Conservation (phyloP, 2,888 invertebrate genomes). For the Mythimna loreyi region DNA sequence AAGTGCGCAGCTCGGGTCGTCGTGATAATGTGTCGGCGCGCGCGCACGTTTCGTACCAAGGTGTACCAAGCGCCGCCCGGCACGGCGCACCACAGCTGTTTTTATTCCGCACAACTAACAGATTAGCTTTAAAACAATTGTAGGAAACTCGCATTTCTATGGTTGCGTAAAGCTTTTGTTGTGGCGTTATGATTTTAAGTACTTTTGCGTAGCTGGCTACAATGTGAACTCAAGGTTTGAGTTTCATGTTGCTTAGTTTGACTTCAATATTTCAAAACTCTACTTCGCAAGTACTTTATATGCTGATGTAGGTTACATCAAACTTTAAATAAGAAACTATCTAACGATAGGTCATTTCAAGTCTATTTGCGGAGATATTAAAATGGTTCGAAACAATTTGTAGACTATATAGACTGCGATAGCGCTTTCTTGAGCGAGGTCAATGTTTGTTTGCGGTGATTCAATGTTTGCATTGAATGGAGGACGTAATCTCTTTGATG, state of each 20-base stretch:
- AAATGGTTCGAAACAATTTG: conserved; percentile 5
- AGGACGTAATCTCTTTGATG: conserved; percentile 49
- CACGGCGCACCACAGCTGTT: conserved; percentile 75
- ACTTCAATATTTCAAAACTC: conserved; percentile 34
- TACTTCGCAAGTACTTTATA: conserved; percentile 20
- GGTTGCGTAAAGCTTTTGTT: conserved; percentile 60
- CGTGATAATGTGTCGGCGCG: conserved; percentile 63
- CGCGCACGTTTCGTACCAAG: conserved; percentile 72
- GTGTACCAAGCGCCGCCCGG: conserved; percentile 83
- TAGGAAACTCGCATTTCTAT: conserved; percentile 61
- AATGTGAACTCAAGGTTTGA: conserved; percentile 32
- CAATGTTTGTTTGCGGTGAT: conserved; percentile 42
- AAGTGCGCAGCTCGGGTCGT: conserved; percentile 61
- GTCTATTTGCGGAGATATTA: conserved; percentile 11
- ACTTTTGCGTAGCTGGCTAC: conserved; percentile 29
- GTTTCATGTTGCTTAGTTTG: conserved; percentile 25
- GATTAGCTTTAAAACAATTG: conserved; percentile 75
- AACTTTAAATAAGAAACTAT: conserved; percentile 16
- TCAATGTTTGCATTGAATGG: conserved; percentile 53
- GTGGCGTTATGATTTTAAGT: conserved; percentile 46
- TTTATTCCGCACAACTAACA: conserved; percentile 71
- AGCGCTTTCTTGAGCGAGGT: conserved; percentile 56
- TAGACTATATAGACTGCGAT: conserved; percentile 17
- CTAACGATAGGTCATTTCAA: conserved; percentile 1
- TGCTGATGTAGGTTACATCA: conserved; percentile 27